Evolutionary conservation across 2,888 invertebrate species (phyloP), one percentile per base, ranked within the genome.

Genomic region (Dioctria rufipes): DNA sequence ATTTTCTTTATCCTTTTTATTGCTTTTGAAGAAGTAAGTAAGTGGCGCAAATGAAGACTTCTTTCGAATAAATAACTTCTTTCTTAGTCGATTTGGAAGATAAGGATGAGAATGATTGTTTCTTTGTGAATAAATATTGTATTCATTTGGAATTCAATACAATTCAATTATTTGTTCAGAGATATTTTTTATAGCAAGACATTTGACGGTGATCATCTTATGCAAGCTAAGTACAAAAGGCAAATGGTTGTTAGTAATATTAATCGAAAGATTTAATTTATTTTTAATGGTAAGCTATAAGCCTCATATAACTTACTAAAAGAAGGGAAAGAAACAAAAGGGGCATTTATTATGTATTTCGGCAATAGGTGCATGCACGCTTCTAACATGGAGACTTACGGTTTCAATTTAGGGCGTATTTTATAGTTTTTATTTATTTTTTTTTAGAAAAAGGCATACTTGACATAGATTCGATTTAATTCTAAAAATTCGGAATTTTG

Each of bases 1-100:
- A 73, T 58, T 73, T 58, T 58, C 42, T 11, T 73, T 58, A 51
- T 60, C 73, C 58, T 73, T 60, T 73, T 73, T 73, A 54, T 40
- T 54, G 37, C 42, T 40, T 37, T 71, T 9, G 40, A 71, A 6
- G 25, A 71, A 71, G 43, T 11, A n/a, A 37, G 65, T n/a, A 37
- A 8, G 54, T 54, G 40, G 42, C 5, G 43, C 5, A 8, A n/a
- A 42, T 25, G 73, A 40, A 13, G 54, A 3, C 42, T 8, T 8
- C n/a, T 9, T 5, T 4, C 51, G 51, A 42, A 58, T 60, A 73
- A 73, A 73, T 73, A 73, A 54, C 60, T 73, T 60, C 60, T 73
- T 73, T 60, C 73, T 58, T n/a, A 73, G 58, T 42, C 42, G 39
- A 60, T 73, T 73, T 73, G 51, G 37, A 25, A 43, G 67, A 11